These are phyloP conservation scores for Anolis sagrei DNA, from an alignment of 2,113 vertebrate species.

Conservation along the genomic window DNA sequence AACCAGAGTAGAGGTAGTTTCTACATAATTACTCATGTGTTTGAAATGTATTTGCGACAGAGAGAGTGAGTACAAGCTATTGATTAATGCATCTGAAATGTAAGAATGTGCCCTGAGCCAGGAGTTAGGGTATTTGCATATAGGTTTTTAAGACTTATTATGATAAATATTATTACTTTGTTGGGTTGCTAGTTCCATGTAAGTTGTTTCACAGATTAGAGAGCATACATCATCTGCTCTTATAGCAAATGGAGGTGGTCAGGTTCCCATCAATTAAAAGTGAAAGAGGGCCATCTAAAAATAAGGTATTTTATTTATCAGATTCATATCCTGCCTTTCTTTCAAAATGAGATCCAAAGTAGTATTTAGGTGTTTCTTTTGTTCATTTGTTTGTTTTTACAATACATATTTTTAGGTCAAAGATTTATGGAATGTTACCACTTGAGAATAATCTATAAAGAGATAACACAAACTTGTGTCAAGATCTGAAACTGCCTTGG, in stretches of 20 bases:
- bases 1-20: constrained; percentile 44
- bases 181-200: constrained; percentile 7
- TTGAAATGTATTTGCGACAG: constrained; percentile 41
- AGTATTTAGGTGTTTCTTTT: not conserved
- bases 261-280: not conserved
- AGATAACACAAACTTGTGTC: not conserved
- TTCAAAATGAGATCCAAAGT: too few relatives aligned
- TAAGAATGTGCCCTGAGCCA: constrained; percentile 44
- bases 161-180: not conserved
- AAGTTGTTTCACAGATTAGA: not conserved
- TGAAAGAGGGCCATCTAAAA: not conserved
- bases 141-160: constrained; percentile 25
- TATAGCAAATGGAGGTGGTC: not conserved
- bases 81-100: constrained; percentile 56
- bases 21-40: constrained; percentile 69
- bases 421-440: not conserved
- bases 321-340: too few relatives aligned
- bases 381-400: not conserved
- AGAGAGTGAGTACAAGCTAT: constrained; percentile 58
- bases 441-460: not conserved
- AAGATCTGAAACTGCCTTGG: not conserved
- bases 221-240: not conserved
- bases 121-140: not conserved
- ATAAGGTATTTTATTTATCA: not conserved
- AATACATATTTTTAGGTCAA: not conserved